phyloP scores from a whole-genome alignment of 1,140 invertebrate genomes.

The Lithobius niger region DNA sequence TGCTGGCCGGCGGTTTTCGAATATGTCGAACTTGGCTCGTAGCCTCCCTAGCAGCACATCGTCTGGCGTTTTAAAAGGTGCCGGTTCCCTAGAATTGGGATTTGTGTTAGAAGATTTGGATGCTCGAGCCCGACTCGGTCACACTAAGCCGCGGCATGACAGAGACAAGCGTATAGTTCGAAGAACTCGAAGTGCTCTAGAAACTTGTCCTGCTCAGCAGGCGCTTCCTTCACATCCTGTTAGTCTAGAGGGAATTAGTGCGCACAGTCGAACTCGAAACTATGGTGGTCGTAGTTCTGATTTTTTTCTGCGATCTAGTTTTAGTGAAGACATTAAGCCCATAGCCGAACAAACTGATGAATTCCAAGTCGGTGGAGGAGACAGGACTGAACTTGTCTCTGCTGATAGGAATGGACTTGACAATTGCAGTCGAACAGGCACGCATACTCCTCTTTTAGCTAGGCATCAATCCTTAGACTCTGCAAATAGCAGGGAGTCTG shows the following conservation, averaged over 20 bases:
- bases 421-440: conserved; percentile 3
- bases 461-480: conserved; percentile 19
- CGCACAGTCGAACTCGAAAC: conserved; percentile 12
- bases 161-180: conserved; percentile 17
- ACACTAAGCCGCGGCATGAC: conserved; percentile 9
- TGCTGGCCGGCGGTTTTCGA: conserved; percentile 18
- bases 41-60: conserved; percentile 17
- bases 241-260: conserved; percentile 23
- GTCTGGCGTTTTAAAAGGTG: conserved; percentile 20
- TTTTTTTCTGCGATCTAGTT: conserved; percentile 15
- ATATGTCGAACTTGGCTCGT: conserved; percentile 20
- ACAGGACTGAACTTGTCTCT: not conserved
- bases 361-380: conserved; percentile 38
- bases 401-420: not conserved
- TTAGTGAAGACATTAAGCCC: conserved; percentile 61
- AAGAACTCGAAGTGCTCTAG: conserved; percentile 29
- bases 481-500: not conserved
- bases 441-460: conserved; percentile 7
- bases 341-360: conserved; percentile 71
- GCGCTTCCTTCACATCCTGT: conserved; percentile 23
- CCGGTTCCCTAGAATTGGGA: conserved; percentile 23
- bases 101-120: conserved; percentile 21
- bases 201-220: conserved; percentile 18
- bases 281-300: conserved; percentile 3
- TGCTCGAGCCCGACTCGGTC: conserved; percentile 14